Percentiles rank a stretch among this genome's conserved stretches.
Conservation (phyloP, 2,888 invertebrate genomes). For the Malachius bipustulatus region DNA sequence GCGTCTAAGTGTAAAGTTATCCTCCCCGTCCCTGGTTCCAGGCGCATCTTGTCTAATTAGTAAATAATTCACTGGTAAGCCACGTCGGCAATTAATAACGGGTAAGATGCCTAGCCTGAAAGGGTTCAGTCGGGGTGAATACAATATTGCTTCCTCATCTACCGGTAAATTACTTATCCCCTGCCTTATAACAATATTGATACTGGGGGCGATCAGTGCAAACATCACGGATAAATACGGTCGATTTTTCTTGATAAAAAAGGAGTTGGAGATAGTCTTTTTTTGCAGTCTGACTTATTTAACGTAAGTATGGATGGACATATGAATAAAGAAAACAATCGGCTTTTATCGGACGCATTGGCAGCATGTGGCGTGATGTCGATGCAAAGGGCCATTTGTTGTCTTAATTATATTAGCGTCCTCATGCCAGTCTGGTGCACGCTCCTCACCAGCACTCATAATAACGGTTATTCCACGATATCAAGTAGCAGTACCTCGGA, state of each 20-base stretch:
- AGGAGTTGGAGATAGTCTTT: too few relatives aligned
- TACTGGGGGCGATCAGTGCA: too few relatives aligned
- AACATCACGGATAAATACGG: too few relatives aligned
- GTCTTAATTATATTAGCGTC: constrained; percentile 37
- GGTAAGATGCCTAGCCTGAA: constrained; percentile 12
- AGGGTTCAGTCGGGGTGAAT: constrained; percentile 26
- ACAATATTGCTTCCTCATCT: constrained; percentile 20
- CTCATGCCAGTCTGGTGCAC: constrained; percentile 21
- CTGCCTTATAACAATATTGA: constrained; percentile 6
- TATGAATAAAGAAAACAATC: too few relatives aligned
- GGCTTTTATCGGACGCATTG: constrained; percentile 15
- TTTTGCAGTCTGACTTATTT: too few relatives aligned
- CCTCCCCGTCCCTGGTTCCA: constrained; percentile 32
- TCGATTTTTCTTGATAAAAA: too few relatives aligned
- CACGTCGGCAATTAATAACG: constrained; percentile 40
- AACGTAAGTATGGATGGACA: too few relatives aligned
- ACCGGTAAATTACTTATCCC: constrained; percentile 16
- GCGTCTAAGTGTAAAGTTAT: constrained; percentile 34
- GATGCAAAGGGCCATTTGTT: constrained; percentile 34
- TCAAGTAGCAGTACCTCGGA: too few relatives aligned
- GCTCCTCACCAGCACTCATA: constrained; percentile 2
- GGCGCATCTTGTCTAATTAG: constrained; percentile 42
- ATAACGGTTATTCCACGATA: too few relatives aligned
- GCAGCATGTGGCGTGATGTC: constrained; percentile 34
- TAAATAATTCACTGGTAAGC: constrained; percentile 42